Percentiles rank a stretch among this genome's conserved stretches.
phyloP scores from a whole-genome alignment of 2,113 vertebrate species.

The Menura novaehollandiae region DNA sequence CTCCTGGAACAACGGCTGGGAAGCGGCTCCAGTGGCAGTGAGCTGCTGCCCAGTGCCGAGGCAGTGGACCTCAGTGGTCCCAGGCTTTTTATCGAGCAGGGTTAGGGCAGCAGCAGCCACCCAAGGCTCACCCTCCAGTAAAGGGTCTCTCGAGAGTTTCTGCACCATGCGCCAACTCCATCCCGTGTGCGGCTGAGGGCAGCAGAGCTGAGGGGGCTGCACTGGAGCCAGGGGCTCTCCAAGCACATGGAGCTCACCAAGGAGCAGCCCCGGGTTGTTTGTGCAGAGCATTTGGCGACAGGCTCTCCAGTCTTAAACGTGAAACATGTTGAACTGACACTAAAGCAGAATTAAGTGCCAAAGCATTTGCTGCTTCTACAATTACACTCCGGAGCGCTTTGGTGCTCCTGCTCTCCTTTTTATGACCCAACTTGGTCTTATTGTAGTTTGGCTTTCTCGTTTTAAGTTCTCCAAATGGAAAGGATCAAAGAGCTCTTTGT shows the following conservation, averaged over 20 bases:
- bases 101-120: background rate
- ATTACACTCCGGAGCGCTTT: conserved; percentile 36
- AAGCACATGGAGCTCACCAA: background rate
- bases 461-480: conserved; percentile 62
- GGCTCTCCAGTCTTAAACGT: background rate
- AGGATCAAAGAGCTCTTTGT: conserved; percentile 67
- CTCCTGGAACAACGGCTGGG: background rate
- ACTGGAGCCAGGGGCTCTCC: background rate
- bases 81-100: background rate
- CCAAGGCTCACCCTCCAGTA: background rate
- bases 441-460: conserved; percentile 49
- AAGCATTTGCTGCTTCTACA: conserved; percentile 69
- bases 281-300: conserved; percentile 56
- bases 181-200: fast-evolving
- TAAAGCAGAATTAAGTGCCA: conserved; percentile 52
- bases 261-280: conserved; percentile 13
- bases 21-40: fast-evolving
- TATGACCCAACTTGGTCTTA: conserved; percentile 62
- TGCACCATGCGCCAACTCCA: fast-evolving
- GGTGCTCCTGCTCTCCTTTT: conserved; percentile 47
- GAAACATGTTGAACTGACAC: conserved; percentile 47
- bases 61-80: fast-evolving
- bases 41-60: background rate
- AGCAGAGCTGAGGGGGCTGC: background rate
- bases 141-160: fast-evolving